Evolutionary conservation across 2,113 vertebrate species (phyloP).

Genomic region (Alaudala cheleensis): DNA sequence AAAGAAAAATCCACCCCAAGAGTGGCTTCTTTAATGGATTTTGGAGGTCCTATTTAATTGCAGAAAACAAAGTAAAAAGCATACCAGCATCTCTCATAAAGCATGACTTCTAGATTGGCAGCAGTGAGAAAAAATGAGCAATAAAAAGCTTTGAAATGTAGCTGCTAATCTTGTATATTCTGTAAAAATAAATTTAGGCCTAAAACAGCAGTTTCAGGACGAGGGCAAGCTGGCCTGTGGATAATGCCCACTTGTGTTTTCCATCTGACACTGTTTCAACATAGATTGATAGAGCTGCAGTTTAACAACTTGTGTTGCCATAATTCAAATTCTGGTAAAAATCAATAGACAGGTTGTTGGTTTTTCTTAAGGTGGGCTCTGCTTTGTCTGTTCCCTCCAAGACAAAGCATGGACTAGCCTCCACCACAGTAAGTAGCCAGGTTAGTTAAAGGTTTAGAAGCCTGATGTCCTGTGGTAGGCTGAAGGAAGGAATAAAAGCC

Average conservation of each 20-base stretch:
- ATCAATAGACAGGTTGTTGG: rapidly evolving
- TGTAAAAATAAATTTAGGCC: not conserved
- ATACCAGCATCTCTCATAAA: not conserved
- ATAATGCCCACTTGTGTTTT: not conserved
- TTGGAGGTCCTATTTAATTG: not conserved
- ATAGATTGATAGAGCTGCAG: not conserved
- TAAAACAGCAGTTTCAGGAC: not conserved
- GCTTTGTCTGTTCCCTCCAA: not conserved
- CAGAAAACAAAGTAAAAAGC: not conserved
- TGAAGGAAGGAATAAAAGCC: not conserved
- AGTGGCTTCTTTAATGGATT: not conserved
- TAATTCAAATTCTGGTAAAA: not conserved
- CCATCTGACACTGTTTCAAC: not conserved
- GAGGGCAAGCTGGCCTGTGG: rapidly evolving
- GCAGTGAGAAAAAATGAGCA: not conserved
- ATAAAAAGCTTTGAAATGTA: not conserved
- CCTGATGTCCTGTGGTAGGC: not conserved
- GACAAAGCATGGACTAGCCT: not conserved
- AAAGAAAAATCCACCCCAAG: not conserved
- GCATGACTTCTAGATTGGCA: not conserved
- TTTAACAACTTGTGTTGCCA: not conserved
- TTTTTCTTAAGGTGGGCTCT: not conserved
- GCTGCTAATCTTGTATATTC: not conserved
- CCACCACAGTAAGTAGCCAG: not conserved
- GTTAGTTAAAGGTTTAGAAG: not conserved